A percentile compares a stretch with the other conserved stretches of the same genome.
Conservation (phyloP, 2,888 invertebrate genomes). For the Tanytarsus gracilentus region DNA sequence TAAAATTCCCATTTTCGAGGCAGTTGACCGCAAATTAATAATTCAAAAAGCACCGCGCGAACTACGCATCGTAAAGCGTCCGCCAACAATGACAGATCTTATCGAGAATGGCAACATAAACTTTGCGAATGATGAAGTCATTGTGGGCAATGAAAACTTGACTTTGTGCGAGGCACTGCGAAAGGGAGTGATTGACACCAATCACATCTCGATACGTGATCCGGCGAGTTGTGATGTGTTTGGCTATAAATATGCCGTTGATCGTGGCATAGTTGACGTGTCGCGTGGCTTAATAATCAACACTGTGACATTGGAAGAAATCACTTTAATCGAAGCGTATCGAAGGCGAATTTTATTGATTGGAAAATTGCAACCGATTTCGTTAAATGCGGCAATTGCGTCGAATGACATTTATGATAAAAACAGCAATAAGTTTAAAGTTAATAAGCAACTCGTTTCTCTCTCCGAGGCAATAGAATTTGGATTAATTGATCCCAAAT, state of each 20-base stretch:
- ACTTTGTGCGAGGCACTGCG: constrained; percentile 14
- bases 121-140: constrained; percentile 20
- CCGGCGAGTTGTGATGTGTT: constrained; percentile 58
- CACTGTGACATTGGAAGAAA: constrained; percentile 42
- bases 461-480: constrained; percentile 77
- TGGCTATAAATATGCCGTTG: constrained; percentile 60
- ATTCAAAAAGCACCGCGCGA: constrained; percentile 8
- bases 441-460: constrained; percentile 68
- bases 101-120: constrained; percentile 15
- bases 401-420: constrained; percentile 81
- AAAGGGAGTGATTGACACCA: constrained; percentile 13
- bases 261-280: constrained; percentile 73
- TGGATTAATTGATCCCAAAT: constrained; percentile 73
- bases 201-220: constrained; percentile 56
- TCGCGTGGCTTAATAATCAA: constrained; percentile 71
- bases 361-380: constrained; percentile 61
- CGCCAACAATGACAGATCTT: constrained; percentile 5
- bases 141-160: constrained; percentile 18
- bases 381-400: constrained; percentile 71
- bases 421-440: constrained; percentile 63
- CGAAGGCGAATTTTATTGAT: constrained; percentile 72
- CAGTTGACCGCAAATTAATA: constrained; percentile 49
- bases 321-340: constrained; percentile 49
- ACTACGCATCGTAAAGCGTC: neutral
- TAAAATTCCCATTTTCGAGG: constrained; percentile 61